phyloP scores from a whole-genome alignment of 2,113 vertebrate genomes.

The Sceloporus tristichus region DNA sequence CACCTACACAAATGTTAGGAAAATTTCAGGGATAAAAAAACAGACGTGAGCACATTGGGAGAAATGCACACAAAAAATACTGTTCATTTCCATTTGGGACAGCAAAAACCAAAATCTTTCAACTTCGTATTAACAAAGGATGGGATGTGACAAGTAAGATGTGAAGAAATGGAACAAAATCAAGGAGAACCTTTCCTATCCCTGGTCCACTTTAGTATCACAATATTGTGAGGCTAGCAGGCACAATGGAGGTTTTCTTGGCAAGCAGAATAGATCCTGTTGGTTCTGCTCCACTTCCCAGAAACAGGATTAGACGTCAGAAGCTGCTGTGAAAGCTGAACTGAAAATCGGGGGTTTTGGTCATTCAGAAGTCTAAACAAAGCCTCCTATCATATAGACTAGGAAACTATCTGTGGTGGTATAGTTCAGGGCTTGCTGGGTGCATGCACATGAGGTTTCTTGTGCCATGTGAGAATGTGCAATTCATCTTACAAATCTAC shows the following conservation, averaged over 20 bases:
- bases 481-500: too few species aligned
- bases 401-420: too few species aligned
- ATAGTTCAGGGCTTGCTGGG: neutral
- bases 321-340: conserved; percentile 2
- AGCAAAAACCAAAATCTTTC: too few species aligned
- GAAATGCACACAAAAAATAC: too few species aligned
- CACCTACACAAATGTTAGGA: too few species aligned
- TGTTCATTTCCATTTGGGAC: too few species aligned
- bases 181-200: too few species aligned
- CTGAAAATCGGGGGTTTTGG: neutral
- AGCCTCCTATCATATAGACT: neutral
- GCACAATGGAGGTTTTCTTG: neutral
- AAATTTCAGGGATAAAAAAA: too few species aligned
- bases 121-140: too few species aligned
- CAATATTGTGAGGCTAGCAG: neutral
- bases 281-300: conserved; percentile 10
- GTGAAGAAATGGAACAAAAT: too few species aligned
- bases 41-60: too few species aligned
- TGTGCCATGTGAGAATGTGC: neutral
- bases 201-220: neutral
- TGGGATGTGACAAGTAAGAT: too few species aligned
- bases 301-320: neutral
- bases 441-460: neutral
- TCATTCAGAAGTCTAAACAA: neutral
- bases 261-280: conserved; percentile 20